A percentile compares a stretch with the other conserved stretches of the same genome.
Conservation (phyloP, 1,140 invertebrate genomes). For the Apis cerana region DNA sequence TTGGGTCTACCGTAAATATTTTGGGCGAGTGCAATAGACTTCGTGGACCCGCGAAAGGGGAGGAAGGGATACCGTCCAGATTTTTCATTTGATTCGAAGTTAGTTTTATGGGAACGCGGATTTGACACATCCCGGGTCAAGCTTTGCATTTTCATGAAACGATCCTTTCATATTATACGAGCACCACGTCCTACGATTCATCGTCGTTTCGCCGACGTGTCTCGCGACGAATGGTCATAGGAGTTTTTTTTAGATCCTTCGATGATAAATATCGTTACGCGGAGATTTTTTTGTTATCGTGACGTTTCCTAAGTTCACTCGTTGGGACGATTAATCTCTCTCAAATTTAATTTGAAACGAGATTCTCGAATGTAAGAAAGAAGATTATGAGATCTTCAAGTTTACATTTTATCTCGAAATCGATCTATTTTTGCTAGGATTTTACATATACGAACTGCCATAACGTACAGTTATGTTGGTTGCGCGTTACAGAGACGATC, state of each 20-base stretch:
- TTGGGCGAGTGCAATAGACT: background rate
- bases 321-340: background rate
- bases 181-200: background rate
- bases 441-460: too few relatives aligned
- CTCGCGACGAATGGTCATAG: background rate
- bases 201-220: background rate
- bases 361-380: background rate
- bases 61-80: slow-evolving; percentile 4
- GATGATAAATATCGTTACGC: background rate
- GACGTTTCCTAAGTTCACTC: background rate
- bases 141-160: slow-evolving; percentile 8
- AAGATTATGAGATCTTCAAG: background rate
- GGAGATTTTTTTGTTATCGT: background rate
- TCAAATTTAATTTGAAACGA: background rate
- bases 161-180: background rate
- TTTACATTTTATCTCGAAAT: too few relatives aligned
- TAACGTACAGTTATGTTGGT: too few relatives aligned
- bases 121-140: background rate
- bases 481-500: too few relatives aligned
- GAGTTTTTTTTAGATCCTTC: background rate
- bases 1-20: too few relatives aligned
- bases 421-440: background rate
- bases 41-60: background rate
- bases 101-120: background rate
- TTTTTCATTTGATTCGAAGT: background rate